phyloP scores from a whole-genome alignment of 2,797 vertebrate species.

The Podarcis siculus region DNA sequence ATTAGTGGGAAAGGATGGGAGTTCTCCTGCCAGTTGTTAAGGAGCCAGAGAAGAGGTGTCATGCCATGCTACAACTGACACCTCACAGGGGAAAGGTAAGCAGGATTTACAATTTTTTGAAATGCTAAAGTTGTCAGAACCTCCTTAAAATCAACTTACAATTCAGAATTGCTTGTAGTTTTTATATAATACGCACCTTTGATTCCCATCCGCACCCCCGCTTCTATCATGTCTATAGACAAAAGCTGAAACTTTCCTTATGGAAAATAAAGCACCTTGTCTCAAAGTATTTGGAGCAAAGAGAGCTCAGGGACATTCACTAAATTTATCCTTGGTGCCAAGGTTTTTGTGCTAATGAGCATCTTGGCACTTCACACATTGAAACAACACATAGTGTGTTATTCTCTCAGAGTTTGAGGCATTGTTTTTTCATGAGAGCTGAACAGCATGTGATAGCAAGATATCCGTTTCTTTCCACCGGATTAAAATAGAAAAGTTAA shows the following conservation, averaged over 20 bases:
- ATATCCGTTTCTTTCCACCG: not conserved
- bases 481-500: not conserved
- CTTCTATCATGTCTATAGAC: not conserved
- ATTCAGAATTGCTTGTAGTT: slow-evolving; percentile 39
- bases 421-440: not conserved
- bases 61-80: too few species aligned
- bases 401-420: accelerated
- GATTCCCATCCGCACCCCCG: accelerated
- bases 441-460: not conserved
- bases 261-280: slow-evolving; percentile 58
- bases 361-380: slow-evolving; percentile 38
- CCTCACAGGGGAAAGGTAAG: too few species aligned
- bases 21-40: too few species aligned
- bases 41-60: too few species aligned
- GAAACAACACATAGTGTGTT: accelerated
- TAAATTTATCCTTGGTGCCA: slow-evolving; percentile 38
- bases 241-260: slow-evolving; percentile 36
- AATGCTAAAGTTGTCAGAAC: slow-evolving; percentile 38
- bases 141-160: slow-evolving; percentile 41
- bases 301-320: slow-evolving; percentile 26
- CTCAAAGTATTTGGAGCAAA: slow-evolving; percentile 41
- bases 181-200: not conserved
- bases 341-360: slow-evolving; percentile 48
- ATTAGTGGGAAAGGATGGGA: too few species aligned
- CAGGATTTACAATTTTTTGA: slow-evolving; percentile 15